Evolutionary conservation across 2,888 invertebrate genomes (phyloP), one percentile per base, ranked within the genome.

Genomic region (Pyrochroa serraticornis): DNA sequence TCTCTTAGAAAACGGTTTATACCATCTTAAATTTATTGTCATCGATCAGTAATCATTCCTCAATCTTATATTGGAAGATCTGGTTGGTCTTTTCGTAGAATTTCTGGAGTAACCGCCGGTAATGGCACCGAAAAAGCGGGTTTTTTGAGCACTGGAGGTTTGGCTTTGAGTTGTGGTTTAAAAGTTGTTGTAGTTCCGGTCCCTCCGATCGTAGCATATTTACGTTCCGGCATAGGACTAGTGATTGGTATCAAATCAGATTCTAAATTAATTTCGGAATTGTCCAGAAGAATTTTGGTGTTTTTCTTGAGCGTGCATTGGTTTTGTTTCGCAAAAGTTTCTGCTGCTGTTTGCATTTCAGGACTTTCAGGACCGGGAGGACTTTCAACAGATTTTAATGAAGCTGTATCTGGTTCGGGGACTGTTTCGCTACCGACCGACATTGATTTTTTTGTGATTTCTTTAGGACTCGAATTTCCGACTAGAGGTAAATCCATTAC

Each of bases 401-500:
- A 53, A 42, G 50, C 64, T 73, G 75, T 52, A 70, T 71, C 51
- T 13, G 22, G 22, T 22, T 22, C 22, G 22, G 22, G 22, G 5
- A 5, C 22, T 2, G 22, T 22, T 22, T 22, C 22, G 22, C 22
- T 22, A 22, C 44, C 44, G 61, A 67, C 62, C 67, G 56, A 61
- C 30, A 30, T 42, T 42, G 70, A 70, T 55, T 77, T 78, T 36
- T 81, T 80, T 8, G 71, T 66, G 14, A 63, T 67, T 46, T 78
- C 77, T 57, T 79, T 78, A 1, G 77, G 76, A 65, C 75, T 77
- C 10, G 75, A 74, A 48, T 70, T 74, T 12, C 75, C 81, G 64
- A 75, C 79, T 64, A 87, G 80, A n/a, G 92, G 92, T 68, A 92
- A 80, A 79, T 91, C 92, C 87, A 92, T 88, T 63, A 93, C 92